Percentiles rank a stretch among this genome's conserved stretches.
Evolutionary conservation across 1,140 invertebrate genomes (phyloP).

Genomic region (Drosophila lacteicornis): DNA sequence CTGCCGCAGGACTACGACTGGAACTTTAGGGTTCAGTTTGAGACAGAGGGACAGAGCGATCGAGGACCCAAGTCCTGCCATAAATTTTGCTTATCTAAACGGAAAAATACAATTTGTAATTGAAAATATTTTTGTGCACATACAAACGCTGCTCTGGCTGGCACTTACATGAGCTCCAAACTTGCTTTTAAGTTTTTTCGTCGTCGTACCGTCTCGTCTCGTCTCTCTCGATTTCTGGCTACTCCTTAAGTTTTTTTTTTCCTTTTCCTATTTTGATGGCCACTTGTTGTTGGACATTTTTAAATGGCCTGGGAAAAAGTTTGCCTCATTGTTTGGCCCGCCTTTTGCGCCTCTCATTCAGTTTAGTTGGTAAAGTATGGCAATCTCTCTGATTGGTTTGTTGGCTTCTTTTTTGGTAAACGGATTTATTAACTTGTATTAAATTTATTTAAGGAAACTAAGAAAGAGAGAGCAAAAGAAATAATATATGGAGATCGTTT

Average conservation of each 20-base stretch:
- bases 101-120: constrained; percentile 83
- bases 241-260: neutral
- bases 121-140: constrained; percentile 76
- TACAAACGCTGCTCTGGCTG: constrained; percentile 3
- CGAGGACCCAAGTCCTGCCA: constrained; percentile 51
- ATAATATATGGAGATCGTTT: no score
- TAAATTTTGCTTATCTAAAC: constrained; percentile 82
- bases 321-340: constrained; percentile 29
- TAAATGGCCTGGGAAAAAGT: constrained; percentile 25
- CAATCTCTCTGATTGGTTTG: constrained; percentile 39
- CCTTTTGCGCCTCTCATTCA: neutral
- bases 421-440: neutral
- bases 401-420: constrained; percentile 9
- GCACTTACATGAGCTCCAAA: constrained; percentile 38
- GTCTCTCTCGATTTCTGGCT: constrained; percentile 16
- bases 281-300: constrained; percentile 53
- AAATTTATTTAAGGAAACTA: neutral
- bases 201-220: neutral
- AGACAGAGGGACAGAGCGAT: constrained; percentile 5
- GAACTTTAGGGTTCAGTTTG: constrained; percentile 23
- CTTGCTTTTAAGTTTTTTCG: constrained; percentile 48
- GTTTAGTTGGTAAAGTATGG: constrained; percentile 30
- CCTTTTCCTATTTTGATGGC: constrained; percentile 5
- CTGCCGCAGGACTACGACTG: constrained; percentile 67
- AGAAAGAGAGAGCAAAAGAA: no score